Evolutionary conservation across 1,140 invertebrate genomes (phyloP), one percentile per base, ranked within the genome.

Genomic region (Tetramorium simillimum): DNA sequence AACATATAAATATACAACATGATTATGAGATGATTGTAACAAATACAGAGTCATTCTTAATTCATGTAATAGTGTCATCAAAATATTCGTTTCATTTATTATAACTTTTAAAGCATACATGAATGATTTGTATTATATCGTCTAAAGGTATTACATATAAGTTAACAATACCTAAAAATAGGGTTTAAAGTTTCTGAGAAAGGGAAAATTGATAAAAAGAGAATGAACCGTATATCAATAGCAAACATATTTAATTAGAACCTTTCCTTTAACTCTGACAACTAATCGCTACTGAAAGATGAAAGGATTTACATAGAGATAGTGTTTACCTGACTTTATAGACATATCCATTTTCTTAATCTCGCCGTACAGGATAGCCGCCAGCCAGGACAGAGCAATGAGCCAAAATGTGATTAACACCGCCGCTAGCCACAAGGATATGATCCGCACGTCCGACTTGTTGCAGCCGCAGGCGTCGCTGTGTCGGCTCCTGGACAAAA

Each of bases 301-400:
- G n/a, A 63, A 63, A 37, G 18, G 37, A 37, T 3, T 49, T n/a
- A 67, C 43, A 21, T 0, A 1, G 21, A 80, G n/a, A 14, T 37
- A 46, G 0, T 16, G 77, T 88, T 93, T 92, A 96, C 96, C 95
- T 92, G 94, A 93, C 88, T 94, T 95, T 87, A 96, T 93, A 40
- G 95, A 95, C 28, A 89, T 85, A 62, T 96, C 94, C 90, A 96
- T 95, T 62, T 93, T 93, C 82, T 91, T 92, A 63, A 96, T 94
- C 91, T 96, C 95, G 67, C 93, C 92, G 63, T 95, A 95, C n/a
- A 96, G 90, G 70, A 95, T 91, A n/a, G 94, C 91, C 33, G 95
- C 95, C 24, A 95, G 81, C 95, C 95, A 95, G 9, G 95, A 95
- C 1, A 96, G 89, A 37, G 92, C 91, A 21, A 95, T 91, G 62